phyloP scores from a whole-genome alignment of 2,113 vertebrate genomes.

The Himantopus leucocephalus region DNA sequence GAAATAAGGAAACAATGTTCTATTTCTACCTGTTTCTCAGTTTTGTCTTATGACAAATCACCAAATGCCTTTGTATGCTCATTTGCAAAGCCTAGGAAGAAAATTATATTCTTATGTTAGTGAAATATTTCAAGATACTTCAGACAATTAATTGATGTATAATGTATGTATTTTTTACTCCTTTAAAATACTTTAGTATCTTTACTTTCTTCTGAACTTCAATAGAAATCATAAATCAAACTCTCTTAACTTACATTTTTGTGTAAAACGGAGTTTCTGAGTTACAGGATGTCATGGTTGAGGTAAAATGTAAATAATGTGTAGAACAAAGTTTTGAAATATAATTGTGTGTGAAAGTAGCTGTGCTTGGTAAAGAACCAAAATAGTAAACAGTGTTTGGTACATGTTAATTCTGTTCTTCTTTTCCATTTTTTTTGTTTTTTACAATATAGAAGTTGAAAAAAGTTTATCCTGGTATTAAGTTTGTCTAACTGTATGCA shows the following conservation, averaged over 20 bases:
- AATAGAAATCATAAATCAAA: background rate
- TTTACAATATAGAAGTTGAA: background rate
- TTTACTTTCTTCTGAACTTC: background rate
- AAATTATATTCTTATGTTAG: background rate
- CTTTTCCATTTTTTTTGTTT: background rate
- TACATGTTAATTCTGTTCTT: background rate
- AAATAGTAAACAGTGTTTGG: background rate
- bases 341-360: background rate
- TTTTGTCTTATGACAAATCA: background rate
- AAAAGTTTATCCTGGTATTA: background rate
- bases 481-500: background rate
- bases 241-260: background rate
- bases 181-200: background rate
- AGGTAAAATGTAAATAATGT: background rate
- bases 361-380: background rate
- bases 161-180: background rate
- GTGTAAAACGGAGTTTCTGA: background rate
- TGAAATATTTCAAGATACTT: background rate
- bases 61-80: background rate
- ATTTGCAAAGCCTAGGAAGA: background rate
- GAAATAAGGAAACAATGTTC: background rate
- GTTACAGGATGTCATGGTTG: background rate
- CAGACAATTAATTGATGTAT: background rate
- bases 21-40: background rate
- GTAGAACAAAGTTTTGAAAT: background rate